A percentile compares a stretch with the other conserved stretches of the same genome.
Evolutionary conservation across 2,888 invertebrate genomes (phyloP).

Genomic region (Drosophila dives): DNA sequence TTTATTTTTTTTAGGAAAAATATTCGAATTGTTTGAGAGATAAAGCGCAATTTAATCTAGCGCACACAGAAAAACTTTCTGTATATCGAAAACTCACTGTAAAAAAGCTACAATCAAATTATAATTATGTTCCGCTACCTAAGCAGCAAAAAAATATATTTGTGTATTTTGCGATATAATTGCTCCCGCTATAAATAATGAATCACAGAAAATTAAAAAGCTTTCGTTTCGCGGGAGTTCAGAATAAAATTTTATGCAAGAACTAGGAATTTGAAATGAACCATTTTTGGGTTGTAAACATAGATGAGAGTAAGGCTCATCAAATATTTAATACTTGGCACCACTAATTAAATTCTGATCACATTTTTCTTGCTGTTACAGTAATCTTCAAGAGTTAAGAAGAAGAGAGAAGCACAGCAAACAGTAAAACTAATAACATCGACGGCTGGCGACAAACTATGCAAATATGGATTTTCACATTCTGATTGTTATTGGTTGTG

Average conservation of each 20-base stretch:
- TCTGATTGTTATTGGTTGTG: constrained; percentile 84
- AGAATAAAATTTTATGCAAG: not conserved
- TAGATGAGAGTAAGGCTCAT: not conserved
- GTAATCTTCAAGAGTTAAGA: constrained; percentile 23
- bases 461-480: constrained; percentile 85
- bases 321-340: not conserved
- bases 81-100: not conserved
- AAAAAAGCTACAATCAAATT: not conserved
- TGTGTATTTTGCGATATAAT: not conserved
- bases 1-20: not conserved
- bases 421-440: constrained; percentile 13
- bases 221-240: too few relatives aligned
- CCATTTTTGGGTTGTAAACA: not conserved
- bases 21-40: not conserved
- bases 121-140: not conserved
- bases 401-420: constrained; percentile 34
- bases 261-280: not conserved
- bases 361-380: constrained; percentile 21
- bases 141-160: not conserved
- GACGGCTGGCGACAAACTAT: constrained; percentile 69
- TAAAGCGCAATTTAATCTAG: not conserved
- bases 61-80: not conserved
- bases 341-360: not conserved
- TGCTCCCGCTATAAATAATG: not conserved
- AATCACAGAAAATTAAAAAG: not conserved